Conservation (phyloP, 2,113 vertebrate genomes). For the Tretioscincus oriximinensis region DNA sequence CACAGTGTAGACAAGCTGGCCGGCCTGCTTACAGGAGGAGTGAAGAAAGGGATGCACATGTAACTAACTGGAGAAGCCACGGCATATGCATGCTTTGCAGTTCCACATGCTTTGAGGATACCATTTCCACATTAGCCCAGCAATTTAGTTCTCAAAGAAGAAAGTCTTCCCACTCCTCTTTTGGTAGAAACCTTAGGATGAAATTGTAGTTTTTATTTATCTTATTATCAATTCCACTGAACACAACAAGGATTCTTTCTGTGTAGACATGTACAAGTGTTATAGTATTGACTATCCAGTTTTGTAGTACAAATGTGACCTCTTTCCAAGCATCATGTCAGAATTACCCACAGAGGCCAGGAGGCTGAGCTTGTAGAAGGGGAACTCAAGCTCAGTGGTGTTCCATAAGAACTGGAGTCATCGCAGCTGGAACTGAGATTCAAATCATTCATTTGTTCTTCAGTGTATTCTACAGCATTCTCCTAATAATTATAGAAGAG, state of each 20-base stretch:
- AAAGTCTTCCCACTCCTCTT: not conserved
- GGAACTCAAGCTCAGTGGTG: constrained; percentile 49
- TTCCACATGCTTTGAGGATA: too few relatives aligned
- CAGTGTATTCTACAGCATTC: constrained; percentile 38
- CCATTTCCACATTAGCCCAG: too few relatives aligned
- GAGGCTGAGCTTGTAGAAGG: constrained; percentile 44
- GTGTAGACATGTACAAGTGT: not conserved
- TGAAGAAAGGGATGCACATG: too few relatives aligned
- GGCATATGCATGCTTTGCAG: too few relatives aligned
- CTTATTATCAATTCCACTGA: not conserved
- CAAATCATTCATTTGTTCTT: constrained; percentile 36
- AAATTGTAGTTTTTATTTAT: not conserved
- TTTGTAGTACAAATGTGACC: not conserved
- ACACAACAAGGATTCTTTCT: not conserved
- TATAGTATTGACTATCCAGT: not conserved
- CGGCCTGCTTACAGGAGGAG: too few relatives aligned
- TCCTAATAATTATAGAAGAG: constrained; percentile 50
- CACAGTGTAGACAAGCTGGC: too few relatives aligned
- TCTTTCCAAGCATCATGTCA: not conserved
- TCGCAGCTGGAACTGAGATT: constrained; percentile 34
- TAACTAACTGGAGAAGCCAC: too few relatives aligned
- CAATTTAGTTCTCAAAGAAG: too few relatives aligned
- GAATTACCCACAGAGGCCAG: constrained; percentile 62
- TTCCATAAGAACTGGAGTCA: constrained; percentile 35
- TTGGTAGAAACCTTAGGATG: not conserved